These are phyloP conservation scores for Zaprionus lachaisei DNA, from an alignment of 1,140 invertebrate genomes.

Conservation along the genomic window DNA sequence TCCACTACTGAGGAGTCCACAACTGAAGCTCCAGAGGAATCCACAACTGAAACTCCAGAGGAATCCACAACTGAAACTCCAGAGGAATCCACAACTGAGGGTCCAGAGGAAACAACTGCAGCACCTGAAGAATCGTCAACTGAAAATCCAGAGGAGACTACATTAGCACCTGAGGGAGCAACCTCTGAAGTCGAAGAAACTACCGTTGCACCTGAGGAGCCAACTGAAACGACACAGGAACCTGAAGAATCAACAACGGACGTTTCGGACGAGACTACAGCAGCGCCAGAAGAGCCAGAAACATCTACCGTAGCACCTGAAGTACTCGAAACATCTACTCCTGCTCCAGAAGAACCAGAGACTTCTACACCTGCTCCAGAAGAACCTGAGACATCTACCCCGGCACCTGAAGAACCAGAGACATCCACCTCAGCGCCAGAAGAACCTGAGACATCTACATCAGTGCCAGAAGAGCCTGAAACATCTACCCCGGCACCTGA, in stretches of 20 bases:
- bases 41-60: constrained; percentile 18
- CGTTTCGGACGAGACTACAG: background rate
- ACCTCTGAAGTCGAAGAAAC: background rate
- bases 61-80: constrained; percentile 22
- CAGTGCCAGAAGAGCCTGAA: constrained; percentile 27
- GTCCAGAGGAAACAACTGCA: constrained; percentile 25
- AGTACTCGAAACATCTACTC: background rate
- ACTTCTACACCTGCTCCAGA: background rate
- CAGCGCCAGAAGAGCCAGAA: background rate
- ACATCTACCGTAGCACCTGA: constrained; percentile 25
- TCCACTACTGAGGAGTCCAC: constrained; percentile 18
- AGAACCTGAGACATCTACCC: background rate
- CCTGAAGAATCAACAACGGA: background rate
- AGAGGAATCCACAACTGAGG: background rate
- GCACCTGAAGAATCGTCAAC: background rate
- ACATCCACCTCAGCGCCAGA: background rate
- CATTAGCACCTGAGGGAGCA: too few relatives aligned
- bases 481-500: constrained; percentile 9
- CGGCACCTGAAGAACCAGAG: background rate
- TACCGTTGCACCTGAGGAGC: background rate
- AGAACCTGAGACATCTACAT: constrained; percentile 25
- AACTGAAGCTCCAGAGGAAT: constrained; percentile 36
- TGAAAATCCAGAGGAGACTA: too few relatives aligned
- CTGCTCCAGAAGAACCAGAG: background rate
- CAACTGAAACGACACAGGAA: background rate